Percentiles rank a stretch among this genome's conserved stretches.
phyloP scores from a whole-genome alignment of 2,888 invertebrate species.

The Galeruca laticollis region DNA sequence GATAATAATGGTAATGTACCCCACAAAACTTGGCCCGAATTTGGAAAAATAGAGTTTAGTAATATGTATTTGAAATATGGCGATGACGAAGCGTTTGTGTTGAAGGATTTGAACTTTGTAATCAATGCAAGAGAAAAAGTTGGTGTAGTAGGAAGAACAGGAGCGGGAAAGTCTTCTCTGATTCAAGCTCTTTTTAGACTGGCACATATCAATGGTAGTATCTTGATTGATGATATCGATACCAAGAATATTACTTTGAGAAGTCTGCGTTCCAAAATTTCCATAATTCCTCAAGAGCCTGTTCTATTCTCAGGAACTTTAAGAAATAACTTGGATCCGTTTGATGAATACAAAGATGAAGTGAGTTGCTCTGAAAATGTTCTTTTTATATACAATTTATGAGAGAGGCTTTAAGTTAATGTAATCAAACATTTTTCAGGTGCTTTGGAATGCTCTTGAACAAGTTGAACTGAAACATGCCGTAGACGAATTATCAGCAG shows the following conservation, averaged over 20 bases:
- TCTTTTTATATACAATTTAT: not conserved
- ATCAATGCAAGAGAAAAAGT: constrained; percentile 78
- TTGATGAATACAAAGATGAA: too few relatives aligned
- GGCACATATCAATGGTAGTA: too few relatives aligned
- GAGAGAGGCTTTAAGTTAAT: too few relatives aligned
- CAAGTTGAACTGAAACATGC: constrained; percentile 84
- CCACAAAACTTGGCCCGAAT: constrained; percentile 78
- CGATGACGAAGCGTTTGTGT: constrained; percentile 76
- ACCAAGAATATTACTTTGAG: too few relatives aligned
- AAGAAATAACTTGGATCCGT: too few relatives aligned
- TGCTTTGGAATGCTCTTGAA: constrained; percentile 86
- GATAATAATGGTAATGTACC: constrained; percentile 61
- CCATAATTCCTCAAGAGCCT: too few relatives aligned
- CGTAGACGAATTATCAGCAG: constrained; percentile 73
- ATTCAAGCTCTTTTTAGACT: too few relatives aligned
- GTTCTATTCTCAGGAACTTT: too few relatives aligned
- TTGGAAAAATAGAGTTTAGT: constrained; percentile 77
- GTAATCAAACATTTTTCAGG: constrained; percentile 60
- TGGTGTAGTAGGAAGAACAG: too few relatives aligned
- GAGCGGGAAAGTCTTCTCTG: too few relatives aligned
- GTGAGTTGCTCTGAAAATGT: constrained; percentile 87
- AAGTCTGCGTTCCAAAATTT: too few relatives aligned
- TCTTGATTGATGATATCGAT: too few relatives aligned
- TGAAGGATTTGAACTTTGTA: constrained; percentile 76
- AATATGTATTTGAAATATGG: constrained; percentile 80